Evolutionary conservation across 2,888 invertebrate genomes (phyloP), one percentile per base, ranked within the genome.

Genomic region (Liodrosophila aerea): DNA sequence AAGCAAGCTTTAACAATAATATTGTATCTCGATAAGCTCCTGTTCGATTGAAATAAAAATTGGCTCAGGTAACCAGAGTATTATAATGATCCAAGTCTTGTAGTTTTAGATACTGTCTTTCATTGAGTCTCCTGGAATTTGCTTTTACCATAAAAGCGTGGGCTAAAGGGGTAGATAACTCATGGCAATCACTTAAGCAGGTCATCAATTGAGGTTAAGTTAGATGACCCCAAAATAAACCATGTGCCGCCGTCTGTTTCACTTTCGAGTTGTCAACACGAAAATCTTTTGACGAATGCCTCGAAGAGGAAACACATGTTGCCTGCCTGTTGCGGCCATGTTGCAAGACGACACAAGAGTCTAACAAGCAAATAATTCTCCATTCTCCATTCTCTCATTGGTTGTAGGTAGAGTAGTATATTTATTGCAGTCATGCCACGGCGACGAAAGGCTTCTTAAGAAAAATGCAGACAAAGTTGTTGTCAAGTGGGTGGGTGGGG

Each of bases 361-460:
- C 76, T 80, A 77, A 80, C 81, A 59, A 68, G 69, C 72, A 74
- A 72, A 72, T 74, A 72, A 77, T 81, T 78, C 73, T 81, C 77
- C 82, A 77, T 81, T 78, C 73, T 81, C 77, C 82, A 75, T 76
- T 76, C 73, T 70, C 73, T 68, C 8, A 30, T 30, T 40, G 8
- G 9, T 4, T 27, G 22, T 44, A 43, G 30, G 43, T 30, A 7
- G n/a, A 41, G 11, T 45, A 45, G 54, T 53, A 73, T 73, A 77
- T 74, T 75, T 78, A 78, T 78, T 78, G 73, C 81, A 64, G 67
- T 68, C 54, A 53, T 44, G 70, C 47, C 60, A 50, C 64, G 65
- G 73, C 76, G 82, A 78, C 76, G 78, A 82, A 78, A 78, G 82
- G 76, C 78, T 78, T 78, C 82, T 82, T 68, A 78, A 73, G 60